Conservation (phyloP, 2,888 invertebrate genomes). For the Oxyscelio sp. region DNA sequence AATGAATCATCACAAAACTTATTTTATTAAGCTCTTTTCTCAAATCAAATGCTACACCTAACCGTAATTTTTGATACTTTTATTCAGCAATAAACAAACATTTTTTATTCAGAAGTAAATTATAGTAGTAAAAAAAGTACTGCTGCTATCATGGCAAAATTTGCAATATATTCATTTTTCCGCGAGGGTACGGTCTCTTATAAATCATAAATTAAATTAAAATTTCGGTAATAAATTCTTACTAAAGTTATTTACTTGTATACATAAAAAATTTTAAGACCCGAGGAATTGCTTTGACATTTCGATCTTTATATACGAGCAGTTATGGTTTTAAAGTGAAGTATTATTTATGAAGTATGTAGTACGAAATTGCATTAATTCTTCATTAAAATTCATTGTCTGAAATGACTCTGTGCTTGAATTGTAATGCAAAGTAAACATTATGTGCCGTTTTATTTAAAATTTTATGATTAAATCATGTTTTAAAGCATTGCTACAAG, state of each 20-base stretch:
- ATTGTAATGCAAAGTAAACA: not conserved
- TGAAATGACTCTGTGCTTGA: not conserved
- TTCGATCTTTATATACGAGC: not conserved
- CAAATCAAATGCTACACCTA: no score
- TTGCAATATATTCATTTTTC: no score
- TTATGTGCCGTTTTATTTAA: not conserved
- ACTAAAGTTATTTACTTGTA: not conserved
- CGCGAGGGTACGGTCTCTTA: no score
- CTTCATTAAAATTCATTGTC: not conserved
- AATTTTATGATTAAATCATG: not conserved
- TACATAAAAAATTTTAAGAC: not conserved
- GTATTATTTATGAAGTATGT: not conserved
- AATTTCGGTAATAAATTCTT: no score
- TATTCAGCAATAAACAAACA: constrained; percentile 24
- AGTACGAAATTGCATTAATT: not conserved
- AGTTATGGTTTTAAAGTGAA: not conserved
- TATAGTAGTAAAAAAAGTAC: no score
- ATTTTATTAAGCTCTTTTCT: constrained; percentile 48
- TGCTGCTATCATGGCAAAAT: no score
- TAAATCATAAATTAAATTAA: not conserved
- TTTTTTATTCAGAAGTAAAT: no score
- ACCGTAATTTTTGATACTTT: constrained; percentile 18
- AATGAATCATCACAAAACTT: no score
- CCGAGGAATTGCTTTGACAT: not conserved
- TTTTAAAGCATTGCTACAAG: no score